Evolutionary conservation across 2,113 vertebrate genomes (phyloP), one percentile per base, ranked within the genome.

Genomic region (Bufo bufo): DNA sequence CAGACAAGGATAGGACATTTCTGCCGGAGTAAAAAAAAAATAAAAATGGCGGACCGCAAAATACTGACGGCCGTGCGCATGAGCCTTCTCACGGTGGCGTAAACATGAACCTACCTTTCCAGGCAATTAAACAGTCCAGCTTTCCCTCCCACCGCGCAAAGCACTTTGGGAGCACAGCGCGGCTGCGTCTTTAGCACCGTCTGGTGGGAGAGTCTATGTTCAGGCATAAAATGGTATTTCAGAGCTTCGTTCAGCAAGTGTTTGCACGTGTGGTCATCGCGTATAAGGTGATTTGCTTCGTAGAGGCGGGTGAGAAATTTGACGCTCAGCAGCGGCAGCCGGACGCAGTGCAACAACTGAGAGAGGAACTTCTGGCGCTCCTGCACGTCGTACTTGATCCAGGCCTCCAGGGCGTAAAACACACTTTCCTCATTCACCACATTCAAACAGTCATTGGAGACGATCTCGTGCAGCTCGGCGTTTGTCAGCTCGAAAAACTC

Each of bases 181-280:
- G 97, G 97, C 50, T 97, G 94, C 0, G 97, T 97, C 86, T 96
- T 96, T 91, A 99, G 91, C 92, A 99, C 92, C 54, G 93, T 99
- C 94, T 99, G 98, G 92, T 98, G 98, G 63, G 97, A 99, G 0
- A 99, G 97, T 91, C 98, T 95, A 92, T 99, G 97, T 86, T 99
- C 98, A 47, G 98, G 98, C 98, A 99, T 99, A 91, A 99, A 99
- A 92, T 99, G 98, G 93, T 99, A 99, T 89, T 99, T 99, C 0
- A 99, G 97, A 54, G 98, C 98, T 95, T 99, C 98, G 3, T 99
- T 99, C 74, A 99, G 96, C 87, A 99, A 96, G 89, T 99, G 98
- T 90, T 99, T 99, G 91, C 98, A 99, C 0, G 97, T 95, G 10
- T 97, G 98, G 93, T 99, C 98, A 12, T 99, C 98, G 4, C 98